Percentiles rank a stretch among this genome's conserved stretches.
Evolutionary conservation across 2,113 vertebrate genomes (phyloP).

Genomic region (Salminus brasiliensis): DNA sequence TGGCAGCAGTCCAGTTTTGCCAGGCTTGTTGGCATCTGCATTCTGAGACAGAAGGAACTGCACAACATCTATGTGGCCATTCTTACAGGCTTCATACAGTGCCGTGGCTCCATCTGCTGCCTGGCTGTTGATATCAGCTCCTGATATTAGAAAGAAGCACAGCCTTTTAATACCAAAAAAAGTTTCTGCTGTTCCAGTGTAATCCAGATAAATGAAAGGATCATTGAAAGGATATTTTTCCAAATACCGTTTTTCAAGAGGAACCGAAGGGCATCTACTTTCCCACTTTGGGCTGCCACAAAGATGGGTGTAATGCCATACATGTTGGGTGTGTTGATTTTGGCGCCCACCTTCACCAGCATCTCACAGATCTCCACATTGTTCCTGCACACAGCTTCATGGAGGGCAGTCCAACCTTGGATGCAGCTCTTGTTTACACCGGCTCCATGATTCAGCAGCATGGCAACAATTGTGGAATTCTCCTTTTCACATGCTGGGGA

Average conservation of each 20-base stretch:
- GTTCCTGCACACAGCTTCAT: slow-evolving; percentile 82
- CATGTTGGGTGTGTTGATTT: slow-evolving; percentile 78
- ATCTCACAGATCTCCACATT: slow-evolving; percentile 83
- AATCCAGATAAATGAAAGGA: background rate
- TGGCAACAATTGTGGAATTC: slow-evolving; percentile 75
- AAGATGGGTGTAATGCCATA: slow-evolving; percentile 86
- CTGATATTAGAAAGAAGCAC: slow-evolving; percentile 57
- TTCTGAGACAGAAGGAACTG: slow-evolving; percentile 84
- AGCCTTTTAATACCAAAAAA: background rate
- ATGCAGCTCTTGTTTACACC: slow-evolving; percentile 84
- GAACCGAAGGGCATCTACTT: slow-evolving; percentile 79
- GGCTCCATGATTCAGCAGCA: slow-evolving; percentile 75
- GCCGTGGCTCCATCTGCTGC: slow-evolving; percentile 84
- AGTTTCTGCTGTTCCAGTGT: background rate
- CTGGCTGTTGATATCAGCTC: slow-evolving; percentile 86
- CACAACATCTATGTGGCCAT: slow-evolving; percentile 79
- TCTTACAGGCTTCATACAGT: slow-evolving; percentile 87
- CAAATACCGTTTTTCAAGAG: slow-evolving; percentile 69
- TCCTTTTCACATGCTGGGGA: slow-evolving; percentile 81
- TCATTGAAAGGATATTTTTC: background rate
- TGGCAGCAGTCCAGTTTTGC: slow-evolving; percentile 83
- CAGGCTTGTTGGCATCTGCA: slow-evolving; percentile 85
- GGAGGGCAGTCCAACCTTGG: slow-evolving; percentile 84
- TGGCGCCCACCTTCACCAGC: slow-evolving; percentile 81
- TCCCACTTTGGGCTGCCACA: slow-evolving; percentile 85